phyloP scores from a whole-genome alignment of 2,888 invertebrate genomes.

The Pecten maximus region DNA sequence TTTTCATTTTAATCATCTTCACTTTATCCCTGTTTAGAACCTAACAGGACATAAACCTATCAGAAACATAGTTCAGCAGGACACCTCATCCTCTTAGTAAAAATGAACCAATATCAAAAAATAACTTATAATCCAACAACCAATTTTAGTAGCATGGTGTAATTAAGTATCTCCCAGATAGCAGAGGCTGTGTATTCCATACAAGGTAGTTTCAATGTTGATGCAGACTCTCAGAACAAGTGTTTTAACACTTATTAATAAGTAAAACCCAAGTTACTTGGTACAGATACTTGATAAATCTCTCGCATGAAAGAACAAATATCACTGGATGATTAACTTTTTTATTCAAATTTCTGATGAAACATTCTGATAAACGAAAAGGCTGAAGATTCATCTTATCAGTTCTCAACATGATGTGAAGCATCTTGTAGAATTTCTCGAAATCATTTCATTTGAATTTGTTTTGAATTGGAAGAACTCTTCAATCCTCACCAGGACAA shows the following conservation, averaged over 20 bases:
- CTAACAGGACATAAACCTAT: not conserved
- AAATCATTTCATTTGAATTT: not conserved
- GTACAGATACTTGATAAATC: not conserved
- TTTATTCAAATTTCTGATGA: not conserved
- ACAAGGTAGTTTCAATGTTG: not conserved
- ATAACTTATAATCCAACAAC: not conserved
- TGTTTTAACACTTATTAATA: not conserved
- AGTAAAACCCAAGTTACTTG: not conserved
- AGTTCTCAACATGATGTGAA: not conserved
- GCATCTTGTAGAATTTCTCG: not conserved
- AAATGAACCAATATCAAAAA: conserved; percentile 5
- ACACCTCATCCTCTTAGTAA: not conserved
- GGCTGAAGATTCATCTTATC: not conserved
- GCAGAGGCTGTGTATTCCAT: not conserved
- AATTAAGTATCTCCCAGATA: not conserved
- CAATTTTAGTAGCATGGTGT: not conserved
- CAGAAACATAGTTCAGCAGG: not conserved
- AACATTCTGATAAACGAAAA: not conserved
- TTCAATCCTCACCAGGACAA: not conserved
- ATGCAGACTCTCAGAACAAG: not conserved
- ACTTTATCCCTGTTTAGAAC: not conserved
- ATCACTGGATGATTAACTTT: not conserved
- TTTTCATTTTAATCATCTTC: not conserved
- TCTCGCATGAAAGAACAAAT: not conserved
- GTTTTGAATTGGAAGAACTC: not conserved